Evolutionary conservation across 2,888 invertebrate species (phyloP).

Genomic region (Nycteola revayana): DNA sequence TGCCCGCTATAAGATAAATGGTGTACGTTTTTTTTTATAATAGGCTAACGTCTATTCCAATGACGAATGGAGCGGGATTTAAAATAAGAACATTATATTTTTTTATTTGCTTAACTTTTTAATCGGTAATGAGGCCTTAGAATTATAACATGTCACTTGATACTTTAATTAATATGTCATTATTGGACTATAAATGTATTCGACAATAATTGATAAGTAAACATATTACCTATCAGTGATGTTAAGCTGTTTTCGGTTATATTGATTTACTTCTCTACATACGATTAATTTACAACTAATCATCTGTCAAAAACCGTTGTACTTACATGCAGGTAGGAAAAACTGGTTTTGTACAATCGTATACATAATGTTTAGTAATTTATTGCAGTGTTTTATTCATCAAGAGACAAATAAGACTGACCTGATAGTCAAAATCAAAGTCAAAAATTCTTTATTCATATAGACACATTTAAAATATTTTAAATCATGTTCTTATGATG

Average conservation of each 20-base stretch:
- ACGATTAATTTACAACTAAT: constrained; percentile 19
- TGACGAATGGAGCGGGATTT: constrained; percentile 36
- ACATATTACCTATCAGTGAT: constrained; percentile 5
- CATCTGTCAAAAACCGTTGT: constrained; percentile 26
- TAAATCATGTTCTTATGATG: too few species aligned
- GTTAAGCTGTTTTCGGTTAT: constrained; percentile 9
- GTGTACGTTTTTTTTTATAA: constrained; percentile 41
- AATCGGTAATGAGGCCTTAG: constrained; percentile 46
- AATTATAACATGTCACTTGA: too few species aligned
- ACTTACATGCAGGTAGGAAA: constrained; percentile 4
- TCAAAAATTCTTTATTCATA: too few species aligned
- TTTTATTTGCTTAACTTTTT: constrained; percentile 39
- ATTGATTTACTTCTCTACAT: constrained; percentile 14
- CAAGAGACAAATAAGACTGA: background rate
- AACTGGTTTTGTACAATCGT: constrained; percentile 12
- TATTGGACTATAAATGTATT: too few species aligned
- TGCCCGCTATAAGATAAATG: constrained; percentile 50
- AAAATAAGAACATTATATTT: constrained; percentile 29
- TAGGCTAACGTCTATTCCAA: constrained; percentile 31
- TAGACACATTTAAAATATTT: too few species aligned
- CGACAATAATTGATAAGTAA: background rate
- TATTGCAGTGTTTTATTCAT: background rate
- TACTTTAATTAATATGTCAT: too few species aligned
- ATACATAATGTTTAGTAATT: background rate
- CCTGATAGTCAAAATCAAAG: too few species aligned